These are phyloP conservation scores for Centropus bengalensis DNA, from an alignment of 2,113 vertebrate species.

Conservation along the genomic window DNA sequence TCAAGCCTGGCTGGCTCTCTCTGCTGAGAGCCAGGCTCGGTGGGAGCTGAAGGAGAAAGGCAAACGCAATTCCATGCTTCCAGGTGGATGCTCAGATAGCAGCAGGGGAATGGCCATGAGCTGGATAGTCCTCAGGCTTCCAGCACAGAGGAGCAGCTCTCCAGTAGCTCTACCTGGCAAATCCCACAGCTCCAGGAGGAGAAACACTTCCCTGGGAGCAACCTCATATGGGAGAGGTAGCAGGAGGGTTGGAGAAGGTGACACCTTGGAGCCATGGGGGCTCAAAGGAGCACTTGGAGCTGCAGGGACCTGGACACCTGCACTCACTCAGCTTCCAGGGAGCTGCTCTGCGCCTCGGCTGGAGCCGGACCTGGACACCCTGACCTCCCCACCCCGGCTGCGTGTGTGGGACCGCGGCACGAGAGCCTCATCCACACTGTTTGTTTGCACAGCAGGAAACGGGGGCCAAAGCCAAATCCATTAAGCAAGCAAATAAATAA, in stretches of 20 bases:
- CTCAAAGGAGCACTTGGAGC: neutral
- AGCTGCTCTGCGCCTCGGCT: neutral
- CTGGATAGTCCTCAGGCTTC: neutral
- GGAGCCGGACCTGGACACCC: rapidly evolving
- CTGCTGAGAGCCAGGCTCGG: neutral
- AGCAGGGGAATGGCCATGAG: neutral
- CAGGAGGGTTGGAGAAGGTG: neutral
- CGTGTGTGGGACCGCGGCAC: neutral
- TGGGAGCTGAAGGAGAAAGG: neutral
- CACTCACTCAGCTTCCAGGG: neutral
- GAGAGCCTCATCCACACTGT: neutral
- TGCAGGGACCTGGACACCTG: rapidly evolving
- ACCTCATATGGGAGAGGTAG: neutral
- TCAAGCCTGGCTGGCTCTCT: neutral
- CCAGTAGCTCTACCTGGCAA: neutral
- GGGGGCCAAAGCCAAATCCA: neutral
- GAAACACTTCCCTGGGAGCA: neutral
- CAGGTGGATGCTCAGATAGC: neutral
- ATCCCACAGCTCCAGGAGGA: neutral
- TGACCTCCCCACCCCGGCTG: neutral
- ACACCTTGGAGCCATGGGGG: too few relatives aligned
- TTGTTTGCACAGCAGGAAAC: neutral
- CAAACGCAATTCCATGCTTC: neutral
- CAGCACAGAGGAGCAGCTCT: neutral
- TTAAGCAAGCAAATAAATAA: neutral